Conservation (phyloP, 2,888 invertebrate species). For the Odontocerum albicorne region DNA sequence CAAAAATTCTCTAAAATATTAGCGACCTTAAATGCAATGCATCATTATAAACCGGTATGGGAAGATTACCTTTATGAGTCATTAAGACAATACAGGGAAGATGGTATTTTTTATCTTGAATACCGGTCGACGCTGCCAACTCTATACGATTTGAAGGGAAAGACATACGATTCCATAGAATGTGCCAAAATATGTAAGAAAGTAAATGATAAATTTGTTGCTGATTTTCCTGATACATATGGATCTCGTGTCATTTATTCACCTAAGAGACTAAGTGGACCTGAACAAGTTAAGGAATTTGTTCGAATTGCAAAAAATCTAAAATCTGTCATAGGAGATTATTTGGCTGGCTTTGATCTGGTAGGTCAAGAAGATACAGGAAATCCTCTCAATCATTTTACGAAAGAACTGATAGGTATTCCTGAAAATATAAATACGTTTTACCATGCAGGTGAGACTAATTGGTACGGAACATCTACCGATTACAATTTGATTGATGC, state of each 20-base stretch:
- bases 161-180: constrained; percentile 53
- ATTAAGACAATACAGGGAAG: constrained; percentile 61
- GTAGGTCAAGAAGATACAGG: constrained; percentile 80
- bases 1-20: constrained; percentile 59
- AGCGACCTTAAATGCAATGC: too few species aligned
- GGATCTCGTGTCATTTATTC: constrained; percentile 74
- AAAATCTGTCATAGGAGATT: constrained; percentile 59
- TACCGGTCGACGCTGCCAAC: constrained; percentile 63
- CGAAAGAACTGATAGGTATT: constrained; percentile 55
- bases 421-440: constrained; percentile 63
- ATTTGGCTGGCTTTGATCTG: constrained; percentile 77
- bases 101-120: constrained; percentile 72
- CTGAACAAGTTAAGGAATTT: constrained; percentile 48
- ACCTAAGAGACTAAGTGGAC: constrained; percentile 55
- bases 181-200: constrained; percentile 62
- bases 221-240: constrained; percentile 63
- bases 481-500: constrained; percentile 82
- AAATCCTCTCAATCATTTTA: constrained; percentile 62
- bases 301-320: constrained; percentile 47
- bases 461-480: constrained; percentile 66
- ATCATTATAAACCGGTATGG: constrained; percentile 66
- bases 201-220: constrained; percentile 58
- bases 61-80: constrained; percentile 67
- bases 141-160: constrained; percentile 69
- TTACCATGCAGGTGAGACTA: constrained; percentile 83